phyloP scores from a whole-genome alignment of 2,797 vertebrate genomes.

The Coranthus polyacanthus region DNA sequence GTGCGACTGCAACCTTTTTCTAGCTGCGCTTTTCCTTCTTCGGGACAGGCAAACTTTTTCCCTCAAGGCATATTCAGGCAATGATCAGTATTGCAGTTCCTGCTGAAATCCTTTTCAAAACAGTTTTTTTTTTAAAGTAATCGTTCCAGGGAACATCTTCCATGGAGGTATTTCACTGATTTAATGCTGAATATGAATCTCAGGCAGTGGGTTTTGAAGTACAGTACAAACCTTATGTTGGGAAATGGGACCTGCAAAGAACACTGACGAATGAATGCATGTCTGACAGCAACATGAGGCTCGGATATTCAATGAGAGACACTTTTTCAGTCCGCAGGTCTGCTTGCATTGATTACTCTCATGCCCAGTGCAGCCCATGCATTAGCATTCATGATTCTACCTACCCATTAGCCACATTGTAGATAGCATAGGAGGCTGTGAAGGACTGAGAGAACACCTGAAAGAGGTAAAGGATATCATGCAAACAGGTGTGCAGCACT shows the following conservation, averaged over 20 bases:
- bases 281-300: slow-evolving; percentile 66
- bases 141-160: slow-evolving; percentile 40
- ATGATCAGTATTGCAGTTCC: slow-evolving; percentile 46
- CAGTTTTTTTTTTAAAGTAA: background rate
- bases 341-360: slow-evolving; percentile 77
- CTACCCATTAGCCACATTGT: slow-evolving; percentile 89
- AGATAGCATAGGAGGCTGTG: slow-evolving; percentile 88
- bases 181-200: slow-evolving; percentile 65
- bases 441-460: slow-evolving; percentile 91
- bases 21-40: slow-evolving; percentile 26
- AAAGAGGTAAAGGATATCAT: slow-evolving; percentile 84
- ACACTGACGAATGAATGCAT: slow-evolving; percentile 72
- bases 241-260: slow-evolving; percentile 53
- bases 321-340: slow-evolving; percentile 61
- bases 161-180: slow-evolving; percentile 34
- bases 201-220: slow-evolving; percentile 69
- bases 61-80: slow-evolving; percentile 68
- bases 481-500: slow-evolving; percentile 71
- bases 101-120: slow-evolving; percentile 48
- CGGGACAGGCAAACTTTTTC: slow-evolving; percentile 66
- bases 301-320: slow-evolving; percentile 69
- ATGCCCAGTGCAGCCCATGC: slow-evolving; percentile 86
- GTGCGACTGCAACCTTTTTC: slow-evolving; percentile 54
- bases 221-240: slow-evolving; percentile 53
- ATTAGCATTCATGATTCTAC: slow-evolving; percentile 82